These are phyloP conservation scores for Priocnemis perturbator DNA, from an alignment of 2,888 invertebrate species.

Conservation along the genomic window DNA sequence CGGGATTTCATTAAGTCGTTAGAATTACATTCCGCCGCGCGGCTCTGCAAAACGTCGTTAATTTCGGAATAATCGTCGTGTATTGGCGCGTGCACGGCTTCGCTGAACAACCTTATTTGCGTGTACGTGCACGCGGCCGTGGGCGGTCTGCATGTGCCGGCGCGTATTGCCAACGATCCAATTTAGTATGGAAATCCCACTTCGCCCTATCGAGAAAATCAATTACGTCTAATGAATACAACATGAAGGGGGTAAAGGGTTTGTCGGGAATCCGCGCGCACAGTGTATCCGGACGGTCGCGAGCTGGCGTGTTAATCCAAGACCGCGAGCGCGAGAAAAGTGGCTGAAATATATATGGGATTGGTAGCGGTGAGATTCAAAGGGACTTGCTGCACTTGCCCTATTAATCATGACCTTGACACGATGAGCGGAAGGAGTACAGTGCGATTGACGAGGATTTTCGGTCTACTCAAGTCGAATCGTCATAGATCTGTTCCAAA, in stretches of 20 bases:
- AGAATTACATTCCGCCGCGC: slow-evolving; percentile 40
- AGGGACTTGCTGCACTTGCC: too few species aligned
- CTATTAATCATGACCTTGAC: too few species aligned
- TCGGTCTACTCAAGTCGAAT: too few species aligned
- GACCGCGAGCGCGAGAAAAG: too few species aligned
- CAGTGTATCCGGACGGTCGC: neutral
- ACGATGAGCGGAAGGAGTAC: too few species aligned
- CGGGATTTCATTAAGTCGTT: slow-evolving; percentile 58
- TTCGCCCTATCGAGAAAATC: slow-evolving; percentile 64
- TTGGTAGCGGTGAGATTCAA: too few species aligned
- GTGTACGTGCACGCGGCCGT: too few species aligned
- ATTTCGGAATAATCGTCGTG: slow-evolving; percentile 58
- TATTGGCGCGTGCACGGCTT: slow-evolving; percentile 40
- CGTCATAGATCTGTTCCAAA: too few species aligned
- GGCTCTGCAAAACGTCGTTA: slow-evolving; percentile 55
- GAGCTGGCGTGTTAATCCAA: neutral
- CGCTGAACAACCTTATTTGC: neutral
- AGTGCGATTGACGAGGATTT: too few species aligned
- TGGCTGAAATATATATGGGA: too few species aligned
- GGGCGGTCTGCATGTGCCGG: too few species aligned
- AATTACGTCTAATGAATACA: slow-evolving; percentile 70
- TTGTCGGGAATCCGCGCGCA: slow-evolving; percentile 11
- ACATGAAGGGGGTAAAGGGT: slow-evolving; percentile 64
- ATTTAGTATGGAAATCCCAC: slow-evolving; percentile 67
- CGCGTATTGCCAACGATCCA: slow-evolving; percentile 45